Conservation (phyloP, 2,888 invertebrate species). For the Metellina segmentata region DNA sequence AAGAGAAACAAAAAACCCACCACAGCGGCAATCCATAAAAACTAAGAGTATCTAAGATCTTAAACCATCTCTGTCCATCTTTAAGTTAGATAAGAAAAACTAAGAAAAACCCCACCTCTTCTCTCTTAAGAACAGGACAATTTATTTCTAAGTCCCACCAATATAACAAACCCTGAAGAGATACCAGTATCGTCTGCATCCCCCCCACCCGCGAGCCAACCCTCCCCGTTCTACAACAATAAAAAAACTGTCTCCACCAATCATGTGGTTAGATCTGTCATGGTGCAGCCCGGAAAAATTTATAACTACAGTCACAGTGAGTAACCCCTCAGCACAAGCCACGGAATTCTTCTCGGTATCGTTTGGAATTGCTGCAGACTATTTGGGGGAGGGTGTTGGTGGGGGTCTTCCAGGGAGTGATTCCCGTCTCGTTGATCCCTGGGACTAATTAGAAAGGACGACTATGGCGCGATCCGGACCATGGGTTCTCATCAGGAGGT, state of each 20-base stretch:
- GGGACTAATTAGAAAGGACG: constrained; percentile 75
- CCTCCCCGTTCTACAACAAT: constrained; percentile 26
- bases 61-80: constrained; percentile 73
- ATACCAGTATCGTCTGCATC: constrained; percentile 6
- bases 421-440: constrained; percentile 64
- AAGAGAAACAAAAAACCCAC: constrained; percentile 9
- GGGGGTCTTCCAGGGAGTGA: constrained; percentile 47
- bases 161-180: constrained; percentile 68
- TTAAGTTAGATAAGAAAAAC: constrained; percentile 31
- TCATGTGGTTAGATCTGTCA: constrained; percentile 74
- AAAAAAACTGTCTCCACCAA: constrained; percentile 68
- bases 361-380: constrained; percentile 42
- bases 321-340: background rate
- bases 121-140: constrained; percentile 67
- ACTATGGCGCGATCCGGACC: constrained; percentile 45
- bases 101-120: constrained; percentile 26
- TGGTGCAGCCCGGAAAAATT: constrained; percentile 67
- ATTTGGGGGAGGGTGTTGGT: constrained; percentile 14
- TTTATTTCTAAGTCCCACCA: constrained; percentile 73
- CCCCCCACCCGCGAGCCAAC: background rate
- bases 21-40: constrained; percentile 66
- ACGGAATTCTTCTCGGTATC: constrained; percentile 12
- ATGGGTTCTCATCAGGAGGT: constrained; percentile 73
- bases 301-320: constrained; percentile 74
- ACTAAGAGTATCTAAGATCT: constrained; percentile 64